phyloP scores from a whole-genome alignment of 2,797 vertebrate genomes.

The Dallia pectoralis region DNA sequence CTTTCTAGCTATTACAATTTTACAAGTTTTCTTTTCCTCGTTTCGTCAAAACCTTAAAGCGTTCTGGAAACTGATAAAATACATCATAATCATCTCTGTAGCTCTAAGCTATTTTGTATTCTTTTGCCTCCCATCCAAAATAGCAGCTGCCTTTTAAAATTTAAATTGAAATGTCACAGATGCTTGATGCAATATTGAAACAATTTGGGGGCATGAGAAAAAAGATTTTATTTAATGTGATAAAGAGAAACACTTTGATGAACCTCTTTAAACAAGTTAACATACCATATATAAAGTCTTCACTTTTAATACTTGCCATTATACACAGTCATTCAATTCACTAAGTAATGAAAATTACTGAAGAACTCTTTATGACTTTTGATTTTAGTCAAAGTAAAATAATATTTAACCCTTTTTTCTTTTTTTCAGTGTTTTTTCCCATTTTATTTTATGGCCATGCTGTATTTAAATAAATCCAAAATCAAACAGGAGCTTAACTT shows the following conservation, averaged over 20 bases:
- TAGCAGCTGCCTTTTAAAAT: slow-evolving; percentile 25
- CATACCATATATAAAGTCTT: too few relatives aligned
- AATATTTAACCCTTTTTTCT: too few relatives aligned
- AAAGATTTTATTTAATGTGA: not conserved
- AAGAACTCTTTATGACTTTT: too few relatives aligned
- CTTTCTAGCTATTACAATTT: slow-evolving; percentile 21
- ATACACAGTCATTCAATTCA: too few relatives aligned
- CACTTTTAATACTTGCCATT: too few relatives aligned
- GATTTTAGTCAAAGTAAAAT: too few relatives aligned
- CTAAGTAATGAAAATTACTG: too few relatives aligned
- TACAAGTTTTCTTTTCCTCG: slow-evolving; percentile 23
- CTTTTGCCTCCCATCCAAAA: not conserved
- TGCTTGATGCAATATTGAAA: slow-evolving; percentile 17
- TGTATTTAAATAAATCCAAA: too few relatives aligned
- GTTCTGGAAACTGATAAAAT: slow-evolving; percentile 32
- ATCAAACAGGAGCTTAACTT: not conserved
- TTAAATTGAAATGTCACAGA: not conserved
- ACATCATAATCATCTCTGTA: slow-evolving; percentile 14
- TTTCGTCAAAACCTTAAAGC: slow-evolving; percentile 37
- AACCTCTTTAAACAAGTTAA: not conserved
- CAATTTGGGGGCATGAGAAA: not conserved
- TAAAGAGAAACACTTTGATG: not conserved
- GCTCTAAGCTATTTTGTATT: not conserved
- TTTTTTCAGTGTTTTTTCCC: too few relatives aligned
- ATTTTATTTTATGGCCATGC: too few relatives aligned